Evolutionary conservation across 2,888 invertebrate genomes (phyloP), one percentile per base, ranked within the genome.

Genomic region (Melanotus villosus): DNA sequence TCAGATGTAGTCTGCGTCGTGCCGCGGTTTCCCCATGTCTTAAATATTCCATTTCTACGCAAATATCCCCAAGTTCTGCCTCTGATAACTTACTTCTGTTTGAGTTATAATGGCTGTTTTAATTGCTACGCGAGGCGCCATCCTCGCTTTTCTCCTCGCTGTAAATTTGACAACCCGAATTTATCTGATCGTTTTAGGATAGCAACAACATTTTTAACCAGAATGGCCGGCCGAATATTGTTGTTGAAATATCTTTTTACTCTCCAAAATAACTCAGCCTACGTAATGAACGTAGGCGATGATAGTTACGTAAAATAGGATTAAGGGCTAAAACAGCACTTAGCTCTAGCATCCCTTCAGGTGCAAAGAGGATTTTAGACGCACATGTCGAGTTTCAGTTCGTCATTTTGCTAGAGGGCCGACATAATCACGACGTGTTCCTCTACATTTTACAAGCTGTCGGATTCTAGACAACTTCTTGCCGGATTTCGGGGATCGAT

Each of bases 11-110:
- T 47, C 56, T 16, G 52, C 30, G 30, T 30, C 26, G 12, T 47
- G 21, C 19, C 16, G 41, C 58, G 43, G 10, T 26, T 36, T 56
- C 38, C 30, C 58, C 38, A 43, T 43, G 58, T 58, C 59, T 60
- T 45, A 74, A 71, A 71, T 72, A 72, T 72, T 72, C 74, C 74
- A 72, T 72, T 74, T 73, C 71, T 67, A 74, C 70, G 72, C 71
- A 74, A 74, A 74, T 74, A 74, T 59, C 72, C 70, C 45, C 21
- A 64, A 71, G 64, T 69, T 69, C 43, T 60, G 43, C 64, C 43
- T 52, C 57, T 69, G 68, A 65, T 71, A 65, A 69, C 70, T 73
- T 73, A 69, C 70, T 73, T 73, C 64, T 71, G 71, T 68, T 65
- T 64, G 66, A 69, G 65, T 74, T 74, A 72, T 72, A 72, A 72